A percentile compares a stretch with the other conserved stretches of the same genome.
These are phyloP conservation scores for Agapornis roseicollis DNA, from an alignment of 2,113 vertebrate genomes.

Conservation along the genomic window DNA sequence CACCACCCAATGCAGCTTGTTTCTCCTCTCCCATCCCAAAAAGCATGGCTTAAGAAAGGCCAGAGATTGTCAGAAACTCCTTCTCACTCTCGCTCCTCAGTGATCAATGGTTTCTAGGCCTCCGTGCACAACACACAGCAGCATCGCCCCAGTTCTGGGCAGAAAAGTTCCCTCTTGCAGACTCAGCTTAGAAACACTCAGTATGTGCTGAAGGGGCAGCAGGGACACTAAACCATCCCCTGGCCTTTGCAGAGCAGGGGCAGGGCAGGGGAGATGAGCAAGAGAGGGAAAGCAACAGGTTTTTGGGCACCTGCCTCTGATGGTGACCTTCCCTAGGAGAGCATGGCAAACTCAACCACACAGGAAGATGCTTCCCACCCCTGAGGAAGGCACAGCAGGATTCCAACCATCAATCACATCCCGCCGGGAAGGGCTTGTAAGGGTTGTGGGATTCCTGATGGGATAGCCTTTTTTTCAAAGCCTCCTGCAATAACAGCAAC, in stretches of 20 bases:
- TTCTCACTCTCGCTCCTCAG: neutral
- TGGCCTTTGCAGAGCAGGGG: neutral
- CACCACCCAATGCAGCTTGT: fast-evolving
- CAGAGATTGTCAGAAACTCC: neutral
- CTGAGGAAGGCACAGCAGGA: slow-evolving; percentile 28
- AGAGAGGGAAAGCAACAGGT: slow-evolving; percentile 2
- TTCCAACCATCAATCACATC: slow-evolving; percentile 5
- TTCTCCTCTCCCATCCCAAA: neutral
- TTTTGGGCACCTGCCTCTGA: slow-evolving; percentile 1
- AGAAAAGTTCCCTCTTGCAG: neutral
- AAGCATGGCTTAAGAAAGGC: neutral
- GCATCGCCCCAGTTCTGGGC: neutral
- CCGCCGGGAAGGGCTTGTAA: slow-evolving; percentile 1
- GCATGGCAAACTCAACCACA: neutral
- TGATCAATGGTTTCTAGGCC: neutral
- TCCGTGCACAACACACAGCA: neutral
- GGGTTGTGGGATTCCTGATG: slow-evolving; percentile 11
- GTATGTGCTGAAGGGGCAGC: neutral
- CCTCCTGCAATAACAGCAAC: slow-evolving; percentile 53
- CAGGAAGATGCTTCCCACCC: neutral
- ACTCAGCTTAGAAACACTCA: neutral
- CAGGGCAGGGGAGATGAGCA: neutral
- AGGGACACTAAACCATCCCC: neutral
- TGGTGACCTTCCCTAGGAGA: neutral
- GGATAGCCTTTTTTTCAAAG: slow-evolving; percentile 32